Conservation (phyloP, 1,140 invertebrate species). For the Sarcophaga peregrina region DNA sequence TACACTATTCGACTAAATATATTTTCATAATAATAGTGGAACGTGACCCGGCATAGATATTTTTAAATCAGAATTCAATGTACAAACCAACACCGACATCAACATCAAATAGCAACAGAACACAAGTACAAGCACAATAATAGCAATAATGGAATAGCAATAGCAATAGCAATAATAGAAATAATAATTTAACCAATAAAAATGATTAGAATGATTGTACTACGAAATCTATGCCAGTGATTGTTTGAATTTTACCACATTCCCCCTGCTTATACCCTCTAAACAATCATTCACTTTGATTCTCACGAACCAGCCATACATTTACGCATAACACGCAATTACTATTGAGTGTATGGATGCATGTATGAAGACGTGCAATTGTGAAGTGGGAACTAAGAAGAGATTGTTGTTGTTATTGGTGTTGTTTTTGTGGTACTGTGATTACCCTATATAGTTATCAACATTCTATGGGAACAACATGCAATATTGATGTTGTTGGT, state of each 20-base stretch:
- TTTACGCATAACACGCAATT: background rate
- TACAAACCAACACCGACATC: background rate
- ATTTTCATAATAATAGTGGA: background rate
- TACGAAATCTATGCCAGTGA: too few species aligned
- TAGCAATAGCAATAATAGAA: background rate
- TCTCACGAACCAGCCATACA: background rate
- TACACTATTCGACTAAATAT: background rate
- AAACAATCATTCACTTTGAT: background rate
- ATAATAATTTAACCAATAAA: constrained; percentile 13
- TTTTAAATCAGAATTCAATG: background rate
- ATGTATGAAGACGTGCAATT: too few species aligned
- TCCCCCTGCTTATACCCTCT: background rate
- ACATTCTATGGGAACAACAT: background rate
- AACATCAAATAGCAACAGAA: background rate
- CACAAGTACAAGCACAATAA: too few species aligned
- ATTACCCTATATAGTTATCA: background rate
- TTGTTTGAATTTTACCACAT: too few species aligned
- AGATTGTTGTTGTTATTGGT: background rate
- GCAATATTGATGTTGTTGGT: constrained; percentile 14
- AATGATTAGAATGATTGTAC: background rate
- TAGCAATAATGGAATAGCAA: too few species aligned
- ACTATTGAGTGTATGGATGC: background rate
- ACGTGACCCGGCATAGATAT: constrained; percentile 23
- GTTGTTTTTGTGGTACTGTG: background rate
- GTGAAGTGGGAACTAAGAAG: too few species aligned